Percentiles rank a stretch among this genome's conserved stretches.
Evolutionary conservation across 2,888 invertebrate species (phyloP).

Genomic region (Pheosia gnoma): DNA sequence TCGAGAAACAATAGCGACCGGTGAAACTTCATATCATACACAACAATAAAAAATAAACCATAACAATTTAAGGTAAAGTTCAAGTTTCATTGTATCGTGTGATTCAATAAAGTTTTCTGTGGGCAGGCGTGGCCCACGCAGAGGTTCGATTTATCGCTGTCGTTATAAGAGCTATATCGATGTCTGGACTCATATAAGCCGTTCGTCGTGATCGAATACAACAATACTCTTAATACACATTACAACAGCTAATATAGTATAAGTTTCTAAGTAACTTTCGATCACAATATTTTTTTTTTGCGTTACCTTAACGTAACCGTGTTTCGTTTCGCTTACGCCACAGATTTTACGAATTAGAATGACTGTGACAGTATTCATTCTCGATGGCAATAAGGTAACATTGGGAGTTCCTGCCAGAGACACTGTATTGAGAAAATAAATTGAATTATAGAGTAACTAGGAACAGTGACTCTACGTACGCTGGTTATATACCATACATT

Average conservation of each 20-base stretch:
- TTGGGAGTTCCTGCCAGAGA: no score
- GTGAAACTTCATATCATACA: slow-evolving; percentile 41
- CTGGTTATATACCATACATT: no score
- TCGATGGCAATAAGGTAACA: no score
- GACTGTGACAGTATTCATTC: no score
- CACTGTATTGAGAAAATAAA: no score
- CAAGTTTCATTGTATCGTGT: slow-evolving; percentile 7
- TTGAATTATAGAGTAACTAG: no score
- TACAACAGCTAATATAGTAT: not conserved
- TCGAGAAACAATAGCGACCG: slow-evolving; percentile 68
- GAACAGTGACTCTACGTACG: no score
- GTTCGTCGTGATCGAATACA: slow-evolving; percentile 2
- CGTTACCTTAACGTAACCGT: no score
- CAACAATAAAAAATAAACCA: slow-evolving; percentile 11
- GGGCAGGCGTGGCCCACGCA: slow-evolving; percentile 45
- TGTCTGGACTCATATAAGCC: slow-evolving; percentile 31
- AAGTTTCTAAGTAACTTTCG: no score
- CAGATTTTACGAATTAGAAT: no score
- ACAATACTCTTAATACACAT: not conserved
- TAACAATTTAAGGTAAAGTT: slow-evolving; percentile 6
- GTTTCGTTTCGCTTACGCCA: no score
- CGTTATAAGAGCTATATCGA: slow-evolving; percentile 42
- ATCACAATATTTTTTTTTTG: no score
- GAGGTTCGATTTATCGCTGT: slow-evolving; percentile 43
- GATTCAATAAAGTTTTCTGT: slow-evolving; percentile 39